phyloP scores from a whole-genome alignment of 2,888 invertebrate species.

The Glyphotaelius pellucidus region DNA sequence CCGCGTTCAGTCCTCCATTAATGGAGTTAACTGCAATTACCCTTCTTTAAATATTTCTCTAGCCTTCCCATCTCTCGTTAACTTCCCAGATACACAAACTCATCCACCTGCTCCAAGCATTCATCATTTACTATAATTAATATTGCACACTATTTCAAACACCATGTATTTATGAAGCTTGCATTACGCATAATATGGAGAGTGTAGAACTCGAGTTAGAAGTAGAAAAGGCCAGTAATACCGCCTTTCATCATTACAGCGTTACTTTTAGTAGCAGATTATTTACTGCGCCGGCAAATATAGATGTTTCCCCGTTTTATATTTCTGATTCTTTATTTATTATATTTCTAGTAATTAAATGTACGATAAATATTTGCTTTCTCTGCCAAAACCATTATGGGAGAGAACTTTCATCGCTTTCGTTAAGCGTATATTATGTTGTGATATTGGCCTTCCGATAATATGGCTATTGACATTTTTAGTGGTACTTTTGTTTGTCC shows the following conservation, averaged over 20 bases:
- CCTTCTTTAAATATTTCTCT: too few relatives aligned
- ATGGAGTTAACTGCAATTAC: too few relatives aligned
- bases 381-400: conserved; percentile 49
- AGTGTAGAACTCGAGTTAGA: background rate
- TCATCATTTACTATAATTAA: too few relatives aligned
- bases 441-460: conserved; percentile 58
- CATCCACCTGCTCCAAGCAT: too few relatives aligned
- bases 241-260: conserved; percentile 9
- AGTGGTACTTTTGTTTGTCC: conserved; percentile 61
- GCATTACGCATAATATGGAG: background rate
- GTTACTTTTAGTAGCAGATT: conserved; percentile 33
- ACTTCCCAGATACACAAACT: too few relatives aligned
- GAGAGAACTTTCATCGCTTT: conserved; percentile 53
- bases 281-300: conserved; percentile 50
- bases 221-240: background rate
- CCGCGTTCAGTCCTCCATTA: too few relatives aligned
- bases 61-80: too few relatives aligned
- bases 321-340: conserved; percentile 50
- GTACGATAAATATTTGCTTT: conserved; percentile 62
- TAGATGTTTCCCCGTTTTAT: conserved; percentile 34
- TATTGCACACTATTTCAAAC: too few relatives aligned
- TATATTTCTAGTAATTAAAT: conserved; percentile 59
- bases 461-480: conserved; percentile 64
- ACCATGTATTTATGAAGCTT: too few relatives aligned
- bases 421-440: conserved; percentile 62